Evolutionary conservation across 30 jellyfish, hydroid and myxozoan species (phyloP), one percentile per base, ranked within the genome.

Genomic region (Hydra vulgaris): DNA sequence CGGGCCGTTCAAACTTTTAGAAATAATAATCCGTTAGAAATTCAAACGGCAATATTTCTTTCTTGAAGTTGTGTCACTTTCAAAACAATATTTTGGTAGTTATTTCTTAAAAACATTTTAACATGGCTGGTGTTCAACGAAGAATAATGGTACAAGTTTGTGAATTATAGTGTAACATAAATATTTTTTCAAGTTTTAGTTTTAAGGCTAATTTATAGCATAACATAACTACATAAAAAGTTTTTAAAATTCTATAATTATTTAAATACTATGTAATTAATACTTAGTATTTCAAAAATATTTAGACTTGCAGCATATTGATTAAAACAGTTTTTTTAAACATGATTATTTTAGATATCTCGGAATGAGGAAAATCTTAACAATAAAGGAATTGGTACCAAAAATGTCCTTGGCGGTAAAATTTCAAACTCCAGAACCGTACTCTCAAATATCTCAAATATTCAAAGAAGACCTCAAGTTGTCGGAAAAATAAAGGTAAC

Each of bases 401-500:
- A 71, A 71, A 71, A 71, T 71, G n/a, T 71, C 17, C 56, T 18
- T 71, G 20, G 21, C 1, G 53, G 79, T 17, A 27, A 71, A 23
- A 71, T 17, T 26, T 17, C 66, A 21, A 70, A 71, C n/a, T 5
- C 83, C 23, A 75, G 83, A 25, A 75, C 83, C 16, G 83, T 71
- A 25, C 83, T 75, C n/a, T 75, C 83, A 16, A 75, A 75, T 26
- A 20, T 75, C 0, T 75, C 83, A 26, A 75, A 75, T 75, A 75
- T 75, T 25, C 83, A 75, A 25, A 75, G 83, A 25, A 40, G 83
- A 25, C 83, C 83, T 40, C 61, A 40, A 40, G 8, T 40, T 3
- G 61, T 5, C 12, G 61, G 61, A 12, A 40, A 40, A 40, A 12
- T 40, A 40, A 40, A 40, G 61, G 61, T 40, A 40, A 3, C 5